phyloP scores from a whole-genome alignment of 30 jellyfish, hydroid and myxozoan genomes.

The Turritopsis rubra region DNA sequence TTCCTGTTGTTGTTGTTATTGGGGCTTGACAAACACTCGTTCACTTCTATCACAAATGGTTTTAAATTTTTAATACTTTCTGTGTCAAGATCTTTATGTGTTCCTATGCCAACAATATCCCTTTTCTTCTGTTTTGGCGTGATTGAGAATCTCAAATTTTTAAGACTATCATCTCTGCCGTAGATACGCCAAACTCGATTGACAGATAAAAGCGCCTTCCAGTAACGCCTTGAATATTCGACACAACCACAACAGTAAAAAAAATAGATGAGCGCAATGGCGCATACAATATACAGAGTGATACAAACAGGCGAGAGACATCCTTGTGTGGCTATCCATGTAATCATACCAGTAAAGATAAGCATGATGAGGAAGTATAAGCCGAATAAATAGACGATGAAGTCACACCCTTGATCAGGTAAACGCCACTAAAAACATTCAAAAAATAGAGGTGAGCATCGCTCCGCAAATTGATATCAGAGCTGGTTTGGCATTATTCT shows the following conservation, averaged over 20 bases:
- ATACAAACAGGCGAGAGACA: slow-evolving; percentile 78
- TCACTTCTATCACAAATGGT: background rate
- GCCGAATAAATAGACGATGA: slow-evolving; percentile 58
- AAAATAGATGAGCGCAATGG: slow-evolving; percentile 67
- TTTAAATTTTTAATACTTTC: background rate
- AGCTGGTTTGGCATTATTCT: too few relatives aligned
- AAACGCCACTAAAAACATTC: slow-evolving; percentile 61
- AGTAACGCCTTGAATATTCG: slow-evolving; percentile 55
- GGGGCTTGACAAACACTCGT: background rate
- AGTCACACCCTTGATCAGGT: slow-evolving; percentile 64
- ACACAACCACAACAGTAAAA: slow-evolving; percentile 90
- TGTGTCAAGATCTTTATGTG: background rate
- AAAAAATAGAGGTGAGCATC: too few relatives aligned
- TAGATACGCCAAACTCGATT: slow-evolving; percentile 69
- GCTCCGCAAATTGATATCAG: too few relatives aligned
- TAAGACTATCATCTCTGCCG: slow-evolving; percentile 41
- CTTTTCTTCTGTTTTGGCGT: background rate
- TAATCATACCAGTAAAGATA: slow-evolving; percentile 67
- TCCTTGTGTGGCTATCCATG: slow-evolving; percentile 91
- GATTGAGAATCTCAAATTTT: slow-evolving; percentile 1
- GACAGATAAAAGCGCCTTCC: slow-evolving; percentile 73
- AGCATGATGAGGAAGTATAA: slow-evolving; percentile 63
- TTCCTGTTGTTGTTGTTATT: background rate
- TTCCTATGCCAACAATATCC: background rate
- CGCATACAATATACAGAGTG: slow-evolving; percentile 69